A percentile compares a stretch with the other conserved stretches of the same genome.
Conservation (phyloP, 2,888 invertebrate genomes). For the Malachius bipustulatus region DNA sequence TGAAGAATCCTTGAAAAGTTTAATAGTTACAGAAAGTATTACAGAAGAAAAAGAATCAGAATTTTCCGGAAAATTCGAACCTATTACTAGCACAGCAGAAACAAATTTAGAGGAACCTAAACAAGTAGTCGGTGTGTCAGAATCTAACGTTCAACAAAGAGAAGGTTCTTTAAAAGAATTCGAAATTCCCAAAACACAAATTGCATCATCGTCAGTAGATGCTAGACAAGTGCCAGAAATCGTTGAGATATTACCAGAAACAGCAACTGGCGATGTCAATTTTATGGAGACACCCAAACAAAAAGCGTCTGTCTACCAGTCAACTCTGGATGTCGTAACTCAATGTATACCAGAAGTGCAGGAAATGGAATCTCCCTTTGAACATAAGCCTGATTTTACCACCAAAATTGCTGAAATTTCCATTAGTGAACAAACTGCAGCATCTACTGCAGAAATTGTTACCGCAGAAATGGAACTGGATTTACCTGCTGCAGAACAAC, state of each 20-base stretch:
- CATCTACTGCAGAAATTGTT: slow-evolving; percentile 40
- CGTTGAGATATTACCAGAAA: slow-evolving; percentile 19
- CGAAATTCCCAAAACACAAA: slow-evolving; percentile 25
- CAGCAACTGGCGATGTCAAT: slow-evolving; percentile 8
- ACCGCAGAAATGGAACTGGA: slow-evolving; percentile 39
- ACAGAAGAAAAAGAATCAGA: slow-evolving; percentile 41
- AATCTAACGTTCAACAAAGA: slow-evolving; percentile 29
- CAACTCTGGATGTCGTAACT: slow-evolving; percentile 28
- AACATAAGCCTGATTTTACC: slow-evolving; percentile 14
- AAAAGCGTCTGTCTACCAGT: slow-evolving; percentile 28
- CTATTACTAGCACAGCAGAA: slow-evolving; percentile 38
- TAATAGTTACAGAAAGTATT: slow-evolving; percentile 39
- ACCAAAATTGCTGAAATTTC: slow-evolving; percentile 35
- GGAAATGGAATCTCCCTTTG: slow-evolving; percentile 30
- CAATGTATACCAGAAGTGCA: slow-evolving; percentile 29
- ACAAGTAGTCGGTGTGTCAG: slow-evolving; percentile 35
- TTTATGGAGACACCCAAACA: slow-evolving; percentile 13
- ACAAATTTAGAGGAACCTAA: slow-evolving; percentile 41
- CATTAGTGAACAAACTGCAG: slow-evolving; percentile 34
- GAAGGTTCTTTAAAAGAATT: slow-evolving; percentile 27
- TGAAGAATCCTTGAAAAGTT: slow-evolving; percentile 38
- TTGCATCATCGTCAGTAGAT: slow-evolving; percentile 32
- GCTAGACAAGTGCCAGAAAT: slow-evolving; percentile 36
- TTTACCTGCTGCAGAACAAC: slow-evolving; percentile 30
- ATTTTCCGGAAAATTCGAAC: slow-evolving; percentile 37